Evolutionary conservation across 1,140 invertebrate genomes (phyloP).

Genomic region (Laodelphax striatellus): DNA sequence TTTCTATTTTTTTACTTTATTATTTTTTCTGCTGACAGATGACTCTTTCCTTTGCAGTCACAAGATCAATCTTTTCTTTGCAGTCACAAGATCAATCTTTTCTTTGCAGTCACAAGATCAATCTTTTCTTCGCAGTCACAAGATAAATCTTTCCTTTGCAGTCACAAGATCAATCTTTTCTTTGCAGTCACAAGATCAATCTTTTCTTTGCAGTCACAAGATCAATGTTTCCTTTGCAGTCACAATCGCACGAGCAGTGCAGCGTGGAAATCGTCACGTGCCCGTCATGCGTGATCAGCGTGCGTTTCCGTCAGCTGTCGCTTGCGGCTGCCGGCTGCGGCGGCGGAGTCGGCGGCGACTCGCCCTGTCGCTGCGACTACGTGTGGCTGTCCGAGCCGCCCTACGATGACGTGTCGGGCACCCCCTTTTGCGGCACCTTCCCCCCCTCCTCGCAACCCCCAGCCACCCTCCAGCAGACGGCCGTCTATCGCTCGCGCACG

Average conservation of each 20-base stretch:
- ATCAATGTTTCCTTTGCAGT: conserved; percentile 6
- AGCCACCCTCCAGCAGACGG: conserved; percentile 19
- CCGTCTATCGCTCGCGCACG: conserved; percentile 48
- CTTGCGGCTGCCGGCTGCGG: conserved; percentile 31
- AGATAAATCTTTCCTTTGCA: too few relatives aligned
- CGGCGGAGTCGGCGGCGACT: neutral
- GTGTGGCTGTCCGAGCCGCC: conserved; percentile 55
- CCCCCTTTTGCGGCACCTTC: conserved; percentile 47
- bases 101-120: too few relatives aligned
- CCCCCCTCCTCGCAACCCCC: conserved; percentile 30
- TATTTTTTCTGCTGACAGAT: too few relatives aligned
- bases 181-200: too few relatives aligned
- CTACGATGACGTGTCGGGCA: conserved; percentile 47
- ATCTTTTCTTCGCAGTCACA: too few relatives aligned
- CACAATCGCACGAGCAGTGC: conserved; percentile 39
- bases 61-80: too few relatives aligned
- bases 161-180: too few relatives aligned
- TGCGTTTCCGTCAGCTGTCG: conserved; percentile 42
- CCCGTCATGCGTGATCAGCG: conserved; percentile 51
- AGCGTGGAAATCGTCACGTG: conserved; percentile 56
- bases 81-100: too few relatives aligned
- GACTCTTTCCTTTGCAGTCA: too few relatives aligned
- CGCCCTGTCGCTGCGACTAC: conserved; percentile 46
- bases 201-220: neutral
- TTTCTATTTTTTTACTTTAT: too few relatives aligned